A percentile compares a stretch with the other conserved stretches of the same genome.
Evolutionary conservation across 1,140 invertebrate genomes (phyloP).

Genomic region (Tyrophagus putrescentiae): DNA sequence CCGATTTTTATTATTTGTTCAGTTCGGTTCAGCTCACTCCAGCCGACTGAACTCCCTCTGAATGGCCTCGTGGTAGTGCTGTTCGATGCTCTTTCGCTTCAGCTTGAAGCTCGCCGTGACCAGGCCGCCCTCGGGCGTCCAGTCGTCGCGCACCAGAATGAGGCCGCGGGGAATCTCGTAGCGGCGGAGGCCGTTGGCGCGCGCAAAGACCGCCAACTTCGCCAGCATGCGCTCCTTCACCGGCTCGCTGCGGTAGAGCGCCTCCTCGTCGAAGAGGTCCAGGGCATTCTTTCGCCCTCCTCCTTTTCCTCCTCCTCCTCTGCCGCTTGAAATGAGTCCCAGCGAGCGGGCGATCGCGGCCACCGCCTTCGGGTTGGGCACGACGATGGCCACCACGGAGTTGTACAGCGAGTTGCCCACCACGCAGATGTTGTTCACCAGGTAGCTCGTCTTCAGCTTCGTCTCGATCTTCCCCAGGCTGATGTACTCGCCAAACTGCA

Average conservation of each 20-base stretch:
- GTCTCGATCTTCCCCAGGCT: conserved; percentile 48
- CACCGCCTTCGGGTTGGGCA: conserved; percentile 56
- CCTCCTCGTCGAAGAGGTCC: conserved; percentile 55
- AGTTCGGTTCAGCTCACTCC: too few species aligned
- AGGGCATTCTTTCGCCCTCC: conserved; percentile 50
- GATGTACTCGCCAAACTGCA: conserved; percentile 28
- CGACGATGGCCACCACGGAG: conserved; percentile 75
- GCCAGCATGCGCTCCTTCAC: too few species aligned
- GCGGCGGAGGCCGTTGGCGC: not conserved
- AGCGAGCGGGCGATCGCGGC: conserved; percentile 46
- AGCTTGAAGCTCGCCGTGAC: conserved; percentile 41
- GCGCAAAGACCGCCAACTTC: conserved; percentile 42
- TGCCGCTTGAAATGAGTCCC: conserved; percentile 41
- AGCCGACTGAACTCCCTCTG: not conserved
- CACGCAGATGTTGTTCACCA: conserved; percentile 30
- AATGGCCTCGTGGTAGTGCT: conserved; percentile 8
- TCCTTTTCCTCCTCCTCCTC: conserved; percentile 55
- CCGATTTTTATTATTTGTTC: too few species aligned
- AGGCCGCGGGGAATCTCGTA: conserved; percentile 37
- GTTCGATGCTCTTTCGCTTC: conserved; percentile 23
- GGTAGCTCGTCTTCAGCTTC: conserved; percentile 41
- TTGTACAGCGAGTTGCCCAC: conserved; percentile 40
- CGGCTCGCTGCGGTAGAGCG: conserved; percentile 63
- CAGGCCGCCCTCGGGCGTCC: conserved; percentile 40
- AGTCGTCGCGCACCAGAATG: conserved; percentile 33